Percentiles rank a stretch among this genome's conserved stretches.
These are phyloP conservation scores for Istiophorus platypterus DNA, from an alignment of 2,113 vertebrate species.

Conservation along the genomic window DNA sequence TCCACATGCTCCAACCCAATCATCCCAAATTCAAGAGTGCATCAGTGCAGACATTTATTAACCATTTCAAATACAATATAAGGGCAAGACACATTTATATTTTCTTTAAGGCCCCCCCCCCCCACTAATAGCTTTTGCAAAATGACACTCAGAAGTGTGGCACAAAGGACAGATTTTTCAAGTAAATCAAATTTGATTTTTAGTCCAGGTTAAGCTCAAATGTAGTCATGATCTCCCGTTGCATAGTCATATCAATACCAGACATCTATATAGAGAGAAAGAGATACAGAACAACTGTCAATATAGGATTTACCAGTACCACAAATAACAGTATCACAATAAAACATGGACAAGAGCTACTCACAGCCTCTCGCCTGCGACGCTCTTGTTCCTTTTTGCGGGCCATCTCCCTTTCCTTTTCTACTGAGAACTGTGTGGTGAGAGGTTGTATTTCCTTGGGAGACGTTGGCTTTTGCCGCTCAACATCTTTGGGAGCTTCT, in stretches of 20 bases:
- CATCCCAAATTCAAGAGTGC: constrained; percentile 34
- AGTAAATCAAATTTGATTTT: constrained; percentile 29
- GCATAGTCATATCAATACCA: constrained; percentile 90
- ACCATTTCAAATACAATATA: constrained; percentile 41
- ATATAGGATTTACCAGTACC: rapidly evolving
- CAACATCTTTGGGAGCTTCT: constrained; percentile 51
- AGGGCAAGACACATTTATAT: constrained; percentile 1
- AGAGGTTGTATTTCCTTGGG: constrained; percentile 55
- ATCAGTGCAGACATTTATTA: constrained; percentile 57
- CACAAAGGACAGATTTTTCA: background rate
- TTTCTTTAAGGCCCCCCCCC: background rate
- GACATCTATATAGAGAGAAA: constrained; percentile 84
- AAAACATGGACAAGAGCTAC: constrained; percentile 57
- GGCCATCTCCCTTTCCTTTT: constrained; percentile 86
- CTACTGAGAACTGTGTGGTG: constrained; percentile 45
- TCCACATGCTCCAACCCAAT: constrained; percentile 30
- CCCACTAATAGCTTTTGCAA: background rate
- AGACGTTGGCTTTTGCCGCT: constrained; percentile 31
- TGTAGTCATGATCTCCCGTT: constrained; percentile 91
- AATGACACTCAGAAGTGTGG: background rate
- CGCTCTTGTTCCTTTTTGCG: constrained; percentile 92
- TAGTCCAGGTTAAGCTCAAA: constrained; percentile 92
- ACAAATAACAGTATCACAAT: background rate
- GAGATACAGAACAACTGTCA: background rate
- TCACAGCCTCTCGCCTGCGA: constrained; percentile 90